Evolutionary conservation across 2,888 invertebrate species (phyloP).

Genomic region (Anagyrus pseudococci): DNA sequence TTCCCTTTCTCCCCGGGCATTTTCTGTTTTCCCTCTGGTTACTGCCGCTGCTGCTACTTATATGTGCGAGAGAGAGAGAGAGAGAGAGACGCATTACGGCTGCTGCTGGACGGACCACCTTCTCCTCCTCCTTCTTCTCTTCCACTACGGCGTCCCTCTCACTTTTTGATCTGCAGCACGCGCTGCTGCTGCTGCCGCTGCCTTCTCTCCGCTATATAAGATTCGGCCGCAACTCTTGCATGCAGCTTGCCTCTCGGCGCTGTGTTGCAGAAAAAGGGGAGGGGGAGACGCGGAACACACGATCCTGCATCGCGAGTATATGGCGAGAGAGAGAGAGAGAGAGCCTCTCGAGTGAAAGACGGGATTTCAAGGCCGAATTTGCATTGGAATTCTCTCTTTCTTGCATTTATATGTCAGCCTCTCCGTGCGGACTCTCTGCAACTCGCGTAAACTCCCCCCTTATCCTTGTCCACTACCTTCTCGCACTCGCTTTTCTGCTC

Average conservation of each 20-base stretch:
- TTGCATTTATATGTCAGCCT: too few species aligned
- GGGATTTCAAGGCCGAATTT: conserved; percentile 33
- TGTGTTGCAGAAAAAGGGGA: not conserved
- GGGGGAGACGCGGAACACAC: not conserved
- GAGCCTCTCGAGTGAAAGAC: too few species aligned
- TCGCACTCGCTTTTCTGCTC: too few species aligned
- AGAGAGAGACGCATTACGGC: too few species aligned
- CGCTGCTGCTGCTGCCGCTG: not conserved
- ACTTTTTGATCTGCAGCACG: conserved; percentile 19
- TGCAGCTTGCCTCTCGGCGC: too few species aligned
- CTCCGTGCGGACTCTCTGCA: too few species aligned
- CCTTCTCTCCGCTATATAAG: too few species aligned
- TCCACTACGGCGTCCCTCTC: conserved; percentile 14
- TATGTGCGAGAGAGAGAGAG: too few species aligned
- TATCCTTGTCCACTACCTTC: too few species aligned
- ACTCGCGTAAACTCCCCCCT: too few species aligned
- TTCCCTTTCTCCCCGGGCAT: conserved; percentile 14
- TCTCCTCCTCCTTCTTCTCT: not conserved
- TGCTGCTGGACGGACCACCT: too few species aligned
- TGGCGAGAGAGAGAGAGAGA: not conserved
- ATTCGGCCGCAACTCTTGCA: too few species aligned
- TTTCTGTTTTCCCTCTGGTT: conserved; percentile 1
- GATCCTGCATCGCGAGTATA: not conserved
- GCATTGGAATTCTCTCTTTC: conserved; percentile 26
- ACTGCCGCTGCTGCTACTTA: not conserved